These are phyloP conservation scores for Stigmatopora argus DNA, from an alignment of 2,113 vertebrate genomes.

Conservation along the genomic window DNA sequence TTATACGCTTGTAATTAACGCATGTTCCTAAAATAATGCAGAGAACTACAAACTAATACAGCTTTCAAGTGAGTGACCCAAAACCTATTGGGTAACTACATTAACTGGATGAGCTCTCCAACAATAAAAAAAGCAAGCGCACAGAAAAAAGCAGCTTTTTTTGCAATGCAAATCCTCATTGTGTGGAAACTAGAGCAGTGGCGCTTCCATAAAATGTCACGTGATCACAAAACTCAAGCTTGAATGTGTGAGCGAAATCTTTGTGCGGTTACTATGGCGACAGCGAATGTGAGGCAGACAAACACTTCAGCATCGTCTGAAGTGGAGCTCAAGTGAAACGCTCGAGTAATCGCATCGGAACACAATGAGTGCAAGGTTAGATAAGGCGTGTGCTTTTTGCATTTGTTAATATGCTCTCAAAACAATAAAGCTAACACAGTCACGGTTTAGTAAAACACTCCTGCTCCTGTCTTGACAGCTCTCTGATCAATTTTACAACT, in stretches of 20 bases:
- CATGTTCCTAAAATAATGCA: background rate
- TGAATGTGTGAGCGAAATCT: conserved; percentile 36
- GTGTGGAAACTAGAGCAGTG: conserved; percentile 17
- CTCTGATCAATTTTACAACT: conserved; percentile 29
- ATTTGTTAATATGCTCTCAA: conserved; percentile 41
- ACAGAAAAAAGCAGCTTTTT: conserved; percentile 29
- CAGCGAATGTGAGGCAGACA: conserved; percentile 35
- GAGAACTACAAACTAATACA: background rate
- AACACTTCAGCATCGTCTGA: conserved; percentile 22
- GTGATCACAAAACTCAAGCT: conserved; percentile 24
- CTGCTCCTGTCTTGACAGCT: conserved; percentile 49
- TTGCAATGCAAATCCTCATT: conserved; percentile 47
- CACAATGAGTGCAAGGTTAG: conserved; percentile 35
- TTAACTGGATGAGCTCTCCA: conserved; percentile 12
- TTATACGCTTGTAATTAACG: background rate
- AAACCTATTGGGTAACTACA: conserved; percentile 5
- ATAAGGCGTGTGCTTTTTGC: conserved; percentile 4
- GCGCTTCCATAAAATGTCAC: conserved; percentile 20
- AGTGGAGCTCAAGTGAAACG: conserved; percentile 4
- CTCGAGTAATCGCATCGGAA: conserved; percentile 10
- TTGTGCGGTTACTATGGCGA: conserved; percentile 58
- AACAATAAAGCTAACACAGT: conserved; percentile 37
- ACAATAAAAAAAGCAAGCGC: conserved; percentile 14
- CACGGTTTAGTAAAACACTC: conserved; percentile 47
- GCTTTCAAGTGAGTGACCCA: background rate